Evolutionary conservation across 2,888 invertebrate genomes (phyloP), one percentile per base, ranked within the genome.

Genomic region (Drosophila gaucha): DNA sequence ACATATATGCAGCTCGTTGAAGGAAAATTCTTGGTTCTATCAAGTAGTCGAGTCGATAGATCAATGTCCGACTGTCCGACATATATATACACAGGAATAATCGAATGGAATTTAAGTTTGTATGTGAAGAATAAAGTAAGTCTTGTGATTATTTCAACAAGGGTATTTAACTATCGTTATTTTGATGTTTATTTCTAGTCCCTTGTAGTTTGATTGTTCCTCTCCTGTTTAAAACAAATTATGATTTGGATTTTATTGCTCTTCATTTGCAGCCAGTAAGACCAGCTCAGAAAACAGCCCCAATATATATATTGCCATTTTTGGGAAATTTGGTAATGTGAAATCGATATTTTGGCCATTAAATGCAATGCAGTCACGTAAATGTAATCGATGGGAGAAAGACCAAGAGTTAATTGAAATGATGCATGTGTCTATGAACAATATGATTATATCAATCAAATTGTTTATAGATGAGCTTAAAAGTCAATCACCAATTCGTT

Each of bases 301-400:
- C 26, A 33, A 39, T 28, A n/a, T 30, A 5, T 2, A 22, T 24
- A n/a, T 26, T 14, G 10, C 18, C 30, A 35, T 18, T 16, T 6
- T 47, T 36, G 20, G 1, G 14, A 36, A 31, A 49, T 58, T 52
- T 52, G 22, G 22, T 78, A 74, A 78, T 67, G 64, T 30, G 31
- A 86, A 85, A 88, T 80, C 88, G 70, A 80, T 87, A 85, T 52
- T 41, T 28, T 50, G 41, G 51, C 56, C 49, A 78, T 85, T 65
- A 65, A 73, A 33, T 67, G 57, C 56, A 69, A 26, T 55, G 22
- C 5, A 43, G 67, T 62, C 77, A 80, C 65, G 63, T 54, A 66
- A 49, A 39, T 50, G 56, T 28, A 46, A 62, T 54, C 10, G 47
- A 54, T 49, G n/a, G n/a, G n/a, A n/a, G n/a, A n/a, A 59, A 16